Evolutionary conservation across 2,113 vertebrate genomes (phyloP).

Genomic region (Herpailurus yagouaroundi): DNA sequence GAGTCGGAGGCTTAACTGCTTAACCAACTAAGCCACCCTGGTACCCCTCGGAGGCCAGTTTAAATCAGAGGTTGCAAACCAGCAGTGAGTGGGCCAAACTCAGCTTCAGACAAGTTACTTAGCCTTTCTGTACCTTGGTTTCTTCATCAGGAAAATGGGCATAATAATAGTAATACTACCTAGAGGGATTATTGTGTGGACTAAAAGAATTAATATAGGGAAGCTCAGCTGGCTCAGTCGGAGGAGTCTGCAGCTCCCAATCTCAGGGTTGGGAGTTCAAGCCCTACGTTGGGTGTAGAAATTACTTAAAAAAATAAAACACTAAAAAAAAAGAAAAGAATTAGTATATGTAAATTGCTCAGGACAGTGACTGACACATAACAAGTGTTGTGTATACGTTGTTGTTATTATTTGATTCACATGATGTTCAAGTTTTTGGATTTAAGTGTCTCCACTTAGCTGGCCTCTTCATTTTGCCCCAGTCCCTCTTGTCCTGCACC

Average conservation of each 20-base stretch:
- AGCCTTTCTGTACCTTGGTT: neutral
- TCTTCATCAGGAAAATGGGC: neutral
- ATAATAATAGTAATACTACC: neutral
- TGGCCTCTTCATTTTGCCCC: neutral
- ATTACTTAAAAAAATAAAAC: neutral
- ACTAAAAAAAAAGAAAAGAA: neutral
- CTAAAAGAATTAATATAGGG: neutral
- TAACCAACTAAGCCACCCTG: no score
- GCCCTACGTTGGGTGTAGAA: neutral
- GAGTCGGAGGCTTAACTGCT: no score
- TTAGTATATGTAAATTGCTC: neutral
- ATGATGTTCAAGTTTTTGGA: neutral
- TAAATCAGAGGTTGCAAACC: neutral
- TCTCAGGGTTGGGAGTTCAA: neutral
- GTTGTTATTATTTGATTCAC: neutral
- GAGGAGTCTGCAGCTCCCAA: neutral
- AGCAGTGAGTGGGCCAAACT: neutral
- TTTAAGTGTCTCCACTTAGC: neutral
- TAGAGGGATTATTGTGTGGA: neutral
- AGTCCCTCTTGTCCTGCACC: neutral
- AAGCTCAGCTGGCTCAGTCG: neutral
- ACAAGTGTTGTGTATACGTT: neutral
- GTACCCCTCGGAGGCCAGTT: neutral
- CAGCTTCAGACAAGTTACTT: neutral
- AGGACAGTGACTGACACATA: neutral